These are phyloP conservation scores for Micrastur ruficollis DNA, from an alignment of 2,797 vertebrate species.

Conservation along the genomic window DNA sequence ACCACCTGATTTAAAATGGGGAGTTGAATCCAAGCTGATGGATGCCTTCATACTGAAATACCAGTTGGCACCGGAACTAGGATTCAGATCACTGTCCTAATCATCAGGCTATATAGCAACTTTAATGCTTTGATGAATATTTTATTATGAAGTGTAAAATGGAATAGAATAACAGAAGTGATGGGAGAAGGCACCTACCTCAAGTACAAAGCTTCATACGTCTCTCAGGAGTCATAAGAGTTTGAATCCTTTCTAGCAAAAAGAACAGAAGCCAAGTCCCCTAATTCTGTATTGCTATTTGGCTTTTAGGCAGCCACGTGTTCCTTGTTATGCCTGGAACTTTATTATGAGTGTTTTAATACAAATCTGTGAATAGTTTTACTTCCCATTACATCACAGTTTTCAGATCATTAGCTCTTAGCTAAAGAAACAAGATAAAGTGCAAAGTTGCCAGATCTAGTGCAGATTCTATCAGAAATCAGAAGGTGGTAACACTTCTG, in stretches of 20 bases:
- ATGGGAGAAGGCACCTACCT: background rate
- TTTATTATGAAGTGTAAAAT: constrained; percentile 28
- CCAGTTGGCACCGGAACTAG: background rate
- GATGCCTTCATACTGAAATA: constrained; percentile 1
- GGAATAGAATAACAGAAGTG: background rate
- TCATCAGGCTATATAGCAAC: constrained; percentile 4
- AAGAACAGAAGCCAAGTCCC: background rate
- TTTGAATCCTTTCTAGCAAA: background rate
- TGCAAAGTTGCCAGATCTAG: background rate
- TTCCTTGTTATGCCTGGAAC: background rate
- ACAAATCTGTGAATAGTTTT: background rate
- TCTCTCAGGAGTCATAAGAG: background rate
- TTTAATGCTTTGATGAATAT: constrained; percentile 45
- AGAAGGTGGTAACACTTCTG: background rate
- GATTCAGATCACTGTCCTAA: background rate
- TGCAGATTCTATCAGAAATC: background rate
- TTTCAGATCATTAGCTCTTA: background rate
- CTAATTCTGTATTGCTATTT: background rate
- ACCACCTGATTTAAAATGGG: background rate
- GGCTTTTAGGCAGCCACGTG: background rate
- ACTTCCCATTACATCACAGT: background rate
- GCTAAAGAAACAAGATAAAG: background rate
- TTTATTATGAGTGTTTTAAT: background rate
- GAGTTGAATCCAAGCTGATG: constrained; percentile 4
- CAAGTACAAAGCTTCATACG: background rate